These are phyloP conservation scores for Zosterops pallidus DNA, from an alignment of 2,113 vertebrate genomes.

Conservation along the genomic window DNA sequence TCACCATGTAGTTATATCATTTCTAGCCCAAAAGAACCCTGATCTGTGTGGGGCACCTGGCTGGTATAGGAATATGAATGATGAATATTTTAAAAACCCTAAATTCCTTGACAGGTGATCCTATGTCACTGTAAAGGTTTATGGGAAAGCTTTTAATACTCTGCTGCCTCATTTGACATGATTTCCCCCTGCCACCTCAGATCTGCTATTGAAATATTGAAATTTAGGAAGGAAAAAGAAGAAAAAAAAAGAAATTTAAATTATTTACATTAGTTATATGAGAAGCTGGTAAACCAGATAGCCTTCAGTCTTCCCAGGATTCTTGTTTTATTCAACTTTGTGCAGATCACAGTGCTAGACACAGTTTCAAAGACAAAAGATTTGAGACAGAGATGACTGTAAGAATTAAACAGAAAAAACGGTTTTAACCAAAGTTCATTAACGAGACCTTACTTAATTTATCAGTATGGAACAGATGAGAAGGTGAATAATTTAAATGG, in stretches of 20 bases:
- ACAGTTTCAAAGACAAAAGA: background rate
- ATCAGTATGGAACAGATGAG: background rate
- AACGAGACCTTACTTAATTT: background rate
- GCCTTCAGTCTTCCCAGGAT: background rate
- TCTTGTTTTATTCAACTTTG: background rate
- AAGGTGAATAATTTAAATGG: background rate
- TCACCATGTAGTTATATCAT: background rate
- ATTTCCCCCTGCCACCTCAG: background rate
- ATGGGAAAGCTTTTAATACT: background rate
- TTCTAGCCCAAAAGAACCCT: background rate
- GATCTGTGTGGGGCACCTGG: background rate
- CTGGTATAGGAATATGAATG: background rate
- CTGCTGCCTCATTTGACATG: background rate
- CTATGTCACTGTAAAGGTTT: background rate
- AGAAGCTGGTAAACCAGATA: background rate
- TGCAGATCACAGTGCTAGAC: background rate
- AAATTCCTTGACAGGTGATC: background rate
- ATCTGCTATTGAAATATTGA: background rate
- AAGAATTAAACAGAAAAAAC: background rate
- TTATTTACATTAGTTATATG: background rate
- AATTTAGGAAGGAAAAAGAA: background rate
- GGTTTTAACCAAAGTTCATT: background rate
- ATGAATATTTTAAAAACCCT: background rate
- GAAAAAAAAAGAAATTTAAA: too few species aligned
- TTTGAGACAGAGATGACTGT: background rate